Evolutionary conservation across 2,888 invertebrate species (phyloP).

Genomic region (Desoria tigrina): DNA sequence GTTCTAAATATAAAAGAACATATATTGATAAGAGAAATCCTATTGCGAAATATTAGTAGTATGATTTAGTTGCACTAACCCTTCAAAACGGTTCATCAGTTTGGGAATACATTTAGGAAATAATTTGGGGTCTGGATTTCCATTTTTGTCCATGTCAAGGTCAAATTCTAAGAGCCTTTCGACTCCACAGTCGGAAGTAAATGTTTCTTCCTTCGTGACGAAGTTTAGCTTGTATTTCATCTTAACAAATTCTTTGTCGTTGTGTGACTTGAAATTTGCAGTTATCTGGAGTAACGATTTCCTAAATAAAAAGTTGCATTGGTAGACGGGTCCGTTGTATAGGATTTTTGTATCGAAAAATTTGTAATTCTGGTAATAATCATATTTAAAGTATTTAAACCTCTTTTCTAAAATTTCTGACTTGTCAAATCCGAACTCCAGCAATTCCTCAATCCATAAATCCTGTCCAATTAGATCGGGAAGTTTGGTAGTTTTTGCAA

Average conservation of each 20-base stretch:
- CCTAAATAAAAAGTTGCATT: neutral
- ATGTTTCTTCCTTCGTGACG: neutral
- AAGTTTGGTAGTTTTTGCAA: too few relatives aligned
- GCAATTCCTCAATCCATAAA: too few relatives aligned
- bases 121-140: constrained; percentile 6
- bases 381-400: too few relatives aligned
- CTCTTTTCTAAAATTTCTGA: too few relatives aligned
- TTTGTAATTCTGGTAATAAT: too few relatives aligned
- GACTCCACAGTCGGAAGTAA: neutral
- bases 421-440: too few relatives aligned
- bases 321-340: too few relatives aligned
- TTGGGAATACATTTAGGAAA: constrained; percentile 1
- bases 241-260: neutral
- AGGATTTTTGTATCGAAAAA: too few relatives aligned
- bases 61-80: too few relatives aligned
- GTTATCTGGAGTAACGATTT: neutral
- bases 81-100: constrained; percentile 2
- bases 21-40: neutral
- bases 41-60: too few relatives aligned
- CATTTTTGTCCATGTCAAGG: constrained; percentile 8
- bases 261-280: neutral
- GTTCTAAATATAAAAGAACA: constrained; percentile 1
- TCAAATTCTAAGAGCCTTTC: neutral
- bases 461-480: too few relatives aligned
- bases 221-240: constrained; percentile 1